Evolutionary conservation across 2,888 invertebrate species (phyloP), one percentile per base, ranked within the genome.

Genomic region (Scaeva pyrastri): DNA sequence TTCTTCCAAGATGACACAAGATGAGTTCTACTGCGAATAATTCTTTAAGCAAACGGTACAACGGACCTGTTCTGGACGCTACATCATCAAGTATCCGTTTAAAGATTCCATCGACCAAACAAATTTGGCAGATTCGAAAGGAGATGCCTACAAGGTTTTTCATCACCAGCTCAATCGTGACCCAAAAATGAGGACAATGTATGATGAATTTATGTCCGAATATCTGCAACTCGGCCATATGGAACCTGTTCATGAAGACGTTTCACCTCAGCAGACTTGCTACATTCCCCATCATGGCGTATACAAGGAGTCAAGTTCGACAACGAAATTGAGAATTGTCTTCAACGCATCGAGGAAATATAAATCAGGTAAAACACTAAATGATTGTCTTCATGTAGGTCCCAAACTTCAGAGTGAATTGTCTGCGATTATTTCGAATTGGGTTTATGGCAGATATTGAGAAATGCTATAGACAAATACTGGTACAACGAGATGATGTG

Each of bases 371-470:
- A 31, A 74, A 8, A 75, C 83, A 8, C 39, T 83, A 11, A 83
- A 88, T 45, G 78, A 88, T 50, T 88, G 86, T 41, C 73, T 85
- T 12, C 78, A 87, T 45, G 68, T 78, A 5, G 82, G 88, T 16
- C 77, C 88, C 6, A 87, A 88, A 39, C 78, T 87, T 4, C 81
- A 82, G 41, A 76, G 36, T 48, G 81, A 88, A 10, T 52, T 87
- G 7, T 48, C 68, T 8, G 70, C 76, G 11, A 73, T 86, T 45
- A 48, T 86, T n/a, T 62, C 72, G 77, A 68, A 68, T 88, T n/a
- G 87, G 66, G 14, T 80, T 87, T 23, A 88, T 83, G 56, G 77
- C 85, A 12, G 88, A 88, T 50, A 88, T 86, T n/a, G 83, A 80
- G 56, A 88, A 84, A 21, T 81, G 81, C 8, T 88, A 76, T 83